Conservation (phyloP, 2,888 invertebrate species). For the Mantis religiosa region DNA sequence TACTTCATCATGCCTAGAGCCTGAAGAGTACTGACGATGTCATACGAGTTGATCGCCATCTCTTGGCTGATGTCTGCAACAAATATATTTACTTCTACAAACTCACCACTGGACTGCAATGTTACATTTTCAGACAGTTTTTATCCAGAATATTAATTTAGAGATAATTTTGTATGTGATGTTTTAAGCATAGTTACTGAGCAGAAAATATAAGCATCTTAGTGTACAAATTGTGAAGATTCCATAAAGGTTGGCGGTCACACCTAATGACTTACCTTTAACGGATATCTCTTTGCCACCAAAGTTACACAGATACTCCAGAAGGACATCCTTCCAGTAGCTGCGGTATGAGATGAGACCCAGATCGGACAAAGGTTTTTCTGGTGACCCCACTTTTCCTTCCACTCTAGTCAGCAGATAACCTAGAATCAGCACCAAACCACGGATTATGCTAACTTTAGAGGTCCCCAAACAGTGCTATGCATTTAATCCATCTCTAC, state of each 20-base stretch:
- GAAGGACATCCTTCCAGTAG: constrained; percentile 96
- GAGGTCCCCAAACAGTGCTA: too few species aligned
- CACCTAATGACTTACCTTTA: constrained; percentile 77
- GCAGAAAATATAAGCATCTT: too few species aligned
- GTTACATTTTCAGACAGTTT: too few species aligned
- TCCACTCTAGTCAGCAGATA: constrained; percentile 93
- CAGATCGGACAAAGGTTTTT: constrained; percentile 95
- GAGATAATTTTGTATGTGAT: too few species aligned
- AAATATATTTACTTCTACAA: background rate
- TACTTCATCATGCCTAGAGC: constrained; percentile 97
- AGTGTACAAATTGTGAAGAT: too few species aligned
- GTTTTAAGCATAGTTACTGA: too few species aligned
- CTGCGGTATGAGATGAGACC: constrained; percentile 96
- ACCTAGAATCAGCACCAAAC: constrained; percentile 56
- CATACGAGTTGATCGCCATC: constrained; percentile 94
- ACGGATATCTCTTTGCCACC: constrained; percentile 86
- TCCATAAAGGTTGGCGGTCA: too few species aligned
- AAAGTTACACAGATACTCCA: constrained; percentile 85
- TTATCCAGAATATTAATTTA: too few species aligned
- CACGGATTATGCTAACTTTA: background rate
- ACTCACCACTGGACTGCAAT: background rate
- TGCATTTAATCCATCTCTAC: too few species aligned
- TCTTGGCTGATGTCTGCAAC: constrained; percentile 70
- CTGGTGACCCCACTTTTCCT: constrained; percentile 98
- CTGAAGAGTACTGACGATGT: constrained; percentile 95